Base-by-base conservation (phyloP, 2,113 vertebrate genomes). In the Anas platyrhynchos region DNA sequence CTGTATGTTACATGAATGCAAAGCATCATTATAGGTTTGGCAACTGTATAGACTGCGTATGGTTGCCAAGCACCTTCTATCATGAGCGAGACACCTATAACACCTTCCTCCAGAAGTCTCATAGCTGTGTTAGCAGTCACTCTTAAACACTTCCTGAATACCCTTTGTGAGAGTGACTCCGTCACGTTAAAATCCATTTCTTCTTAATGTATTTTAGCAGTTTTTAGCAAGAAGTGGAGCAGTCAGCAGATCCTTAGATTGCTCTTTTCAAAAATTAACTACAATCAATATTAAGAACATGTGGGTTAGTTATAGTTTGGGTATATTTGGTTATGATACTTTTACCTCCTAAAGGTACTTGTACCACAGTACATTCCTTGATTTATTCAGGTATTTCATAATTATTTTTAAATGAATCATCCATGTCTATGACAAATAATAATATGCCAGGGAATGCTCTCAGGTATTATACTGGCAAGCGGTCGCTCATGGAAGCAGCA, bases 401-500 rank as follows among this genome's bases (percentile, higher is more conserved):
- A 61, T 3, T 11, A 31, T 72, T 75, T 75, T 86, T 7, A 71
- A 88, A 56, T 61, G 1, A 93, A 75, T 59, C 0, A 0, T 75
- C 84, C 11, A 21, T 38, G 11, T 65, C 66, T 87, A 2, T 68
- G 58, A 43, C 44, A 91, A 92, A 89, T 72, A 84, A 5, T 92
- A 89, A 96, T 38, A 68, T 27, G 46, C 31, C 65, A 88, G 56
- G 27, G 36, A 83, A 81, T 32, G 18, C 67, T 26, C 50, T 68
- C 79, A 98, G 96, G 97, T 46, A 75, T 98, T 73, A 77, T 97
- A 43, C 73, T 97, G 79, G 96, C 97, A 52, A 97, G 38, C 18
- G 96, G 97, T 14, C 83, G 26, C 54, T 96, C 72, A 8, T 97
- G 97, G 97, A 83, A 89, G 89, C 94, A 95, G 59, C 97, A 98